Percentiles rank a stretch among this genome's conserved stretches.
phyloP scores from a whole-genome alignment of 2,888 invertebrate species.

The Spilosoma lubricipeda region DNA sequence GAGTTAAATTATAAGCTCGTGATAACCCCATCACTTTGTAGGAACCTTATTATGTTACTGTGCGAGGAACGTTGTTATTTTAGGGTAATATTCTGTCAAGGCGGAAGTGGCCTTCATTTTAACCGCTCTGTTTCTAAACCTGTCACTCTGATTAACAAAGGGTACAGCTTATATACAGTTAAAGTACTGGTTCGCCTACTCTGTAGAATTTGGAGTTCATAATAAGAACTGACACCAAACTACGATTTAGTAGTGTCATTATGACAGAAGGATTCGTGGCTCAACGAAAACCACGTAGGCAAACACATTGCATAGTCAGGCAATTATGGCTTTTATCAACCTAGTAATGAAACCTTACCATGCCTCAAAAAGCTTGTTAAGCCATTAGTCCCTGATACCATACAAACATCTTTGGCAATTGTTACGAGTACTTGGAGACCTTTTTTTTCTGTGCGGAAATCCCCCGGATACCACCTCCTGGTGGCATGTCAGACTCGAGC shows the following conservation, averaged over 20 bases:
- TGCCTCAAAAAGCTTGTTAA: too few relatives aligned
- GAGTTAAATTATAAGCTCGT: neutral
- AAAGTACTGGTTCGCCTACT: neutral
- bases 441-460: too few relatives aligned
- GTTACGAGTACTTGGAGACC: too few relatives aligned
- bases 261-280: too few relatives aligned
- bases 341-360: too few relatives aligned
- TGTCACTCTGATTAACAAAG: neutral
- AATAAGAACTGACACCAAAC: neutral
- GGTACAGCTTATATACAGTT: neutral
- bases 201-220: neutral
- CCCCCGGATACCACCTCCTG: too few relatives aligned
- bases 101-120: neutral
- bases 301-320: too few relatives aligned
- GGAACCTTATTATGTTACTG: neutral
- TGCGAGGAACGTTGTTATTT: neutral
- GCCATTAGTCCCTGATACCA: too few relatives aligned
- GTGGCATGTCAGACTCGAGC: too few relatives aligned
- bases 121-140: neutral
- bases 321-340: too few relatives aligned
- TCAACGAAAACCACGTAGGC: too few relatives aligned
- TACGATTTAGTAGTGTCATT: neutral
- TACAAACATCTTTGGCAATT: too few relatives aligned
- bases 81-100: neutral
- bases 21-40: neutral